Conservation (phyloP, 2,888 invertebrate genomes). For the Synergus japonicus region DNA sequence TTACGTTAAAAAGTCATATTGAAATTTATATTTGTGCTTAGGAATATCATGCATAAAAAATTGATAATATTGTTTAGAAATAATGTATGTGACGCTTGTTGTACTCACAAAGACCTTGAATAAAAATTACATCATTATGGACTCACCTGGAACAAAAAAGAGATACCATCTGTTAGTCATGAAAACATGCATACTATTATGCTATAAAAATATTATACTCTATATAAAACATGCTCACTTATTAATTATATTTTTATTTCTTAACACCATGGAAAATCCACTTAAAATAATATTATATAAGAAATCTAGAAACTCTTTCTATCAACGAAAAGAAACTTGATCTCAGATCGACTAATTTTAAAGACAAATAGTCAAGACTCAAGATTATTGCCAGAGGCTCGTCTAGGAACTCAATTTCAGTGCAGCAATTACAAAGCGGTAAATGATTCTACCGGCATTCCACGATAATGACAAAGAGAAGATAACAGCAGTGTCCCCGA, state of each 20-base stretch:
- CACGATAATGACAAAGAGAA: slow-evolving; percentile 59
- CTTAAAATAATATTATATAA: background rate
- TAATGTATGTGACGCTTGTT: background rate
- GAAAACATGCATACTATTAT: background rate
- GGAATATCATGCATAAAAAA: slow-evolving; percentile 1
- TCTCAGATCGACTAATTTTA: slow-evolving; percentile 53
- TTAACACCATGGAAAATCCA: background rate
- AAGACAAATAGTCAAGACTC: slow-evolving; percentile 10
- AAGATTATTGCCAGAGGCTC: slow-evolving; percentile 21
- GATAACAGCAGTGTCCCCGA: slow-evolving; percentile 45
- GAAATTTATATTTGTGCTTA: background rate
- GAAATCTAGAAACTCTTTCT: background rate
- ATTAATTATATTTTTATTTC: background rate
- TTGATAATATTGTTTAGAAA: background rate
- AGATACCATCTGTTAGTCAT: slow-evolving; percentile 20
- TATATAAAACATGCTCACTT: background rate
- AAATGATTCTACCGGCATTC: slow-evolving; percentile 61
- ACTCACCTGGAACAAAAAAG: slow-evolving; percentile 38
- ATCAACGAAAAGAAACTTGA: background rate
- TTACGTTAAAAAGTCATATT: background rate
- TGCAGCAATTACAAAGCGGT: slow-evolving; percentile 59
- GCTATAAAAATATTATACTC: too few species aligned
- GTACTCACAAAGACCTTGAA: slow-evolving; percentile 27
- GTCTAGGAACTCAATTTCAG: slow-evolving; percentile 64
- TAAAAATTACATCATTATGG: slow-evolving; percentile 26